Percentiles rank a stretch among this genome's conserved stretches.
phyloP scores from a whole-genome alignment of 2,888 invertebrate species.

The Phorcus lineatus region DNA sequence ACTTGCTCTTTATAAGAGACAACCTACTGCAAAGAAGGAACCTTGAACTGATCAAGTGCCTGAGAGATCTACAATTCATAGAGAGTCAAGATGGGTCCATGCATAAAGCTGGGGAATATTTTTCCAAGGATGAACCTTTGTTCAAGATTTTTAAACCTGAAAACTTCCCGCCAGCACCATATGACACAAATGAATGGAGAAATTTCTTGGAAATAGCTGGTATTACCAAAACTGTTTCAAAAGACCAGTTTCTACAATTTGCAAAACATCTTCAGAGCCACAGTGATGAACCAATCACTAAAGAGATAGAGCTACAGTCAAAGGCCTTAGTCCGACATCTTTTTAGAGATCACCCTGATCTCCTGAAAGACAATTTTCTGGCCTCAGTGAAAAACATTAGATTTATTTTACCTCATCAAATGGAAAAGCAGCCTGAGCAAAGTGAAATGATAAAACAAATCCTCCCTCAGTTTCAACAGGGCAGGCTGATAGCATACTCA shows the following conservation, averaged over 20 bases:
- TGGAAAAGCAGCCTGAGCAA: neutral
- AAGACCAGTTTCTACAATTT: neutral
- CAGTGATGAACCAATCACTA: neutral
- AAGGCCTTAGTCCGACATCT: neutral
- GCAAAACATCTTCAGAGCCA: neutral
- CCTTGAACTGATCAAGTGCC: neutral
- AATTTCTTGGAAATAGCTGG: neutral
- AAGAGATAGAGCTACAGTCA: neutral
- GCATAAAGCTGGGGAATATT: neutral
- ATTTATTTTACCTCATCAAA: neutral
- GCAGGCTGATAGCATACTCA: neutral
- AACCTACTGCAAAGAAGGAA: neutral
- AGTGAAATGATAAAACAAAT: neutral
- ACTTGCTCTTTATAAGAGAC: neutral
- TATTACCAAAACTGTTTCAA: neutral
- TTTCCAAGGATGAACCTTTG: neutral
- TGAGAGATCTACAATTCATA: neutral
- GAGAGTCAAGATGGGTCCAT: neutral
- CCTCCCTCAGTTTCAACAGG: neutral
- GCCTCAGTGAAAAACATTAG: neutral
- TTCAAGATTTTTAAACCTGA: neutral
- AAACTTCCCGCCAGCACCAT: neutral
- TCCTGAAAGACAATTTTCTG: neutral
- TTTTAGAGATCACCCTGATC: neutral
- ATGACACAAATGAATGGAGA: neutral